A percentile compares a stretch with the other conserved stretches of the same genome.
These are phyloP conservation scores for Catamblyrhynchus diadema DNA, from an alignment of 2,797 vertebrate genomes.

Conservation along the genomic window DNA sequence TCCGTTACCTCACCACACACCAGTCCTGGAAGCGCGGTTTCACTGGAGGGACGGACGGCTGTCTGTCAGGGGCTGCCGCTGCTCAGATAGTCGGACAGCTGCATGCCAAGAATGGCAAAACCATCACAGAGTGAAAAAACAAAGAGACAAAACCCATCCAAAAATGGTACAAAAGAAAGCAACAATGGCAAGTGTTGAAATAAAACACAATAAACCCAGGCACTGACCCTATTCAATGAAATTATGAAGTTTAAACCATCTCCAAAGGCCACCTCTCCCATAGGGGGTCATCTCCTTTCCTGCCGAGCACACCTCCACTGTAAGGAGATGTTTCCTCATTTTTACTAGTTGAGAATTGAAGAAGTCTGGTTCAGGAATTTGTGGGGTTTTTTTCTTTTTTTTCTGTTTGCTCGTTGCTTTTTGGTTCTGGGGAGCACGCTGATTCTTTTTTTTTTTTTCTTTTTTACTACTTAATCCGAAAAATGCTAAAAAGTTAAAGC, in stretches of 20 bases:
- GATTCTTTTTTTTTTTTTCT: background rate
- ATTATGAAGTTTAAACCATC: slow-evolving; percentile 5
- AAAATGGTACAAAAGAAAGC: background rate
- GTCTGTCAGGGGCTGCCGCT: background rate
- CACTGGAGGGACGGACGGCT: background rate
- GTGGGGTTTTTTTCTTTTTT: background rate
- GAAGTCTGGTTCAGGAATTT: background rate
- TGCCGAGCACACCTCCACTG: background rate
- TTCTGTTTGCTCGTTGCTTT: background rate
- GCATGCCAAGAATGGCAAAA: slow-evolving; percentile 38
- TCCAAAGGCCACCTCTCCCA: slow-evolving; percentile 5
- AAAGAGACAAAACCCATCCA: slow-evolving; percentile 10
- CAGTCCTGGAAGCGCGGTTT: background rate
- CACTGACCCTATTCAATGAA: slow-evolving; percentile 13
- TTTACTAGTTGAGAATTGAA: background rate
- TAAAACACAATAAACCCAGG: slow-evolving; percentile 45
- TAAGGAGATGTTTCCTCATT: background rate
- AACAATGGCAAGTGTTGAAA: slow-evolving; percentile 48
- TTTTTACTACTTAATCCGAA: background rate
- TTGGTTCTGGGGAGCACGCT: background rate
- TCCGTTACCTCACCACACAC: slow-evolving; percentile 58
- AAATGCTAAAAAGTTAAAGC: slow-evolving; percentile 62
- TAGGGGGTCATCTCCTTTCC: background rate
- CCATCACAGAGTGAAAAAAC: background rate
- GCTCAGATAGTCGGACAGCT: background rate